Evolutionary conservation across 2,888 invertebrate genomes (phyloP).

Genomic region (Monochamus alternatus): DNA sequence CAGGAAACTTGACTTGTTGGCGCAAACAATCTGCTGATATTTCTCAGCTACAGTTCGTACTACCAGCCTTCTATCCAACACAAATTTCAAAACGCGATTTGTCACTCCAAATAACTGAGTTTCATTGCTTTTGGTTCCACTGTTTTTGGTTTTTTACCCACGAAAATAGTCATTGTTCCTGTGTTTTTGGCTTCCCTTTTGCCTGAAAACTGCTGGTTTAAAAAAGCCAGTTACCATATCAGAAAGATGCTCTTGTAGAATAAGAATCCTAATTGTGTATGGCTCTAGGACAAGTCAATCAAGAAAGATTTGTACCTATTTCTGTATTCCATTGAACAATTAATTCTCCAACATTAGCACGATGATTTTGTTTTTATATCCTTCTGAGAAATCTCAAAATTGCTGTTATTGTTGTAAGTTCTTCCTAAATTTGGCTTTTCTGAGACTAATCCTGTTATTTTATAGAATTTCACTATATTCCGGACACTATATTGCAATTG

Average conservation of each 20-base stretch:
- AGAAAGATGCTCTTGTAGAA: constrained; percentile 9
- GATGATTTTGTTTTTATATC: constrained; percentile 22
- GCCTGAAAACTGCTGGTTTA: constrained; percentile 21
- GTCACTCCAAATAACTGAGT: constrained; percentile 42
- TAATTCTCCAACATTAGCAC: constrained; percentile 33
- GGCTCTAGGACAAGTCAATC: constrained; percentile 9
- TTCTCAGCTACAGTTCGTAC: constrained; percentile 40
- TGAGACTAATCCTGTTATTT: constrained; percentile 6
- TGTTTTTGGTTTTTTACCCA: constrained; percentile 34
- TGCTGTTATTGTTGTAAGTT: constrained; percentile 17
- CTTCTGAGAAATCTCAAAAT: constrained; percentile 30
- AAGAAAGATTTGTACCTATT: background rate
- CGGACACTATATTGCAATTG: constrained; percentile 6
- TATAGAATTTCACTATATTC: constrained; percentile 16
- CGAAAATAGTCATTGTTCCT: constrained; percentile 29
- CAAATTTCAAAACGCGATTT: constrained; percentile 46
- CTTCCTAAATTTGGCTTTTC: background rate
- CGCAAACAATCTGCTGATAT: constrained; percentile 41
- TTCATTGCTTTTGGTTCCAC: constrained; percentile 31
- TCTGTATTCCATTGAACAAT: constrained; percentile 17
- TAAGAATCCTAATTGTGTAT: constrained; percentile 12
- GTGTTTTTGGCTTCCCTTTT: constrained; percentile 38
- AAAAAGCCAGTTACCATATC: background rate
- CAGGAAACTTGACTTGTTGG: constrained; percentile 46
- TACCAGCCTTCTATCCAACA: constrained; percentile 41